phyloP scores from a whole-genome alignment of 2,113 vertebrate species.

The Coptodon rendalli region DNA sequence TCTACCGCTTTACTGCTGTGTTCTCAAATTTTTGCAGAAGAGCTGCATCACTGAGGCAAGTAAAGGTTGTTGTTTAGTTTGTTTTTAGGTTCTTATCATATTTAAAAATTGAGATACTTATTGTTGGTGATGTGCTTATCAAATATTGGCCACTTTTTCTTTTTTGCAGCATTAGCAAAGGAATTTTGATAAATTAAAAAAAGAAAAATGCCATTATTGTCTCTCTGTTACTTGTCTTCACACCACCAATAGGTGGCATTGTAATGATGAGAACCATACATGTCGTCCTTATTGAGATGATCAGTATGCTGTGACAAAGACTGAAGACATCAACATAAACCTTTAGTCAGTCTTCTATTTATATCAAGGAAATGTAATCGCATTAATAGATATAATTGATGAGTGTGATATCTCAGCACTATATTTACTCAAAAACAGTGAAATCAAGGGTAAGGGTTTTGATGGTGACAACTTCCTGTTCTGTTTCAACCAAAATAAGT shows the following conservation, averaged over 20 bases:
- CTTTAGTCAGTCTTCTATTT: slow-evolving; percentile 7
- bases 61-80: not conserved
- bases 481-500: not conserved
- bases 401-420: slow-evolving; percentile 8
- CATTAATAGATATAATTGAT: not conserved
- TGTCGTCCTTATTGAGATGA: slow-evolving; percentile 4
- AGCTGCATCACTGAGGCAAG: slow-evolving; percentile 23
- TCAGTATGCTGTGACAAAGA: not conserved
- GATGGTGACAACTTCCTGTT: not conserved
- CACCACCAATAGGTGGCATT: slow-evolving; percentile 41
- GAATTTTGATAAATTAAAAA: not conserved
- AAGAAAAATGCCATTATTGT: not conserved
- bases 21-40: slow-evolving; percentile 39
- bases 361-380: not conserved
- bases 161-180: not conserved
- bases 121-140: not conserved
- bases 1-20: slow-evolving; percentile 48
- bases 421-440: slow-evolving; percentile 8
- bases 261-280: not conserved
- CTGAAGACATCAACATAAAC: slow-evolving; percentile 1
- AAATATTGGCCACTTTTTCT: not conserved
- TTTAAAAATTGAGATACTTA: not conserved
- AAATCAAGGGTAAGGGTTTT: not conserved
- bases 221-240: not conserved
- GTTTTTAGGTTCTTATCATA: slow-evolving; percentile 8